Conservation (phyloP, 1,140 invertebrate genomes). For the Parapsyche elsis region DNA sequence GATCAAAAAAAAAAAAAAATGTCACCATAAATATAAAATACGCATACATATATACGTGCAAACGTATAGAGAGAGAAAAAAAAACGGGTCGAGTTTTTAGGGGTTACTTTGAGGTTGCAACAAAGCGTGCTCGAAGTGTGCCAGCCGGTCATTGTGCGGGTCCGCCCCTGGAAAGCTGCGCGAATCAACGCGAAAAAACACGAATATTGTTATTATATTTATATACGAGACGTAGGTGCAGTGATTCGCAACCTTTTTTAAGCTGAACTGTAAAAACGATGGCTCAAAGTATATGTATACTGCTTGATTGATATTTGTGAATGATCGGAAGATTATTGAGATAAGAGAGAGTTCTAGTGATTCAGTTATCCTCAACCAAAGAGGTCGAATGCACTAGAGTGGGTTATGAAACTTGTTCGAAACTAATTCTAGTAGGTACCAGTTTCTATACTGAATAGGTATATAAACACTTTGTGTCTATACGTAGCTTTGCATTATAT, state of each 20-base stretch:
- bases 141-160: constrained; percentile 43
- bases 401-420: too few relatives aligned
- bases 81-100: constrained; percentile 50
- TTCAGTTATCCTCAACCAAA: too few relatives aligned
- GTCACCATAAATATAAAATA: neutral
- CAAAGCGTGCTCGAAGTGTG: constrained; percentile 56
- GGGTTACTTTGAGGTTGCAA: constrained; percentile 55
- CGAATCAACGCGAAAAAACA: constrained; percentile 36
- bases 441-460: too few relatives aligned
- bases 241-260: neutral
- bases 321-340: too few relatives aligned
- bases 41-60: constrained; percentile 10
- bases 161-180: constrained; percentile 49
- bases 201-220: constrained; percentile 6
- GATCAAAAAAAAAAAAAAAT: neutral
- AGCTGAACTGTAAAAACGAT: too few relatives aligned
- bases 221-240: neutral
- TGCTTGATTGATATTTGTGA: too few relatives aligned
- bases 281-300: neutral
- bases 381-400: too few relatives aligned
- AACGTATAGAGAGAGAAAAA: neutral
- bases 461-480: too few relatives aligned
- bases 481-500: too few relatives aligned
- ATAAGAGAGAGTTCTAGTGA: too few relatives aligned
- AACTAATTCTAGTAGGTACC: too few relatives aligned